Base-by-base conservation (phyloP, 2,888 invertebrate genomes). In the Mimumesa dahlbomi region DNA sequence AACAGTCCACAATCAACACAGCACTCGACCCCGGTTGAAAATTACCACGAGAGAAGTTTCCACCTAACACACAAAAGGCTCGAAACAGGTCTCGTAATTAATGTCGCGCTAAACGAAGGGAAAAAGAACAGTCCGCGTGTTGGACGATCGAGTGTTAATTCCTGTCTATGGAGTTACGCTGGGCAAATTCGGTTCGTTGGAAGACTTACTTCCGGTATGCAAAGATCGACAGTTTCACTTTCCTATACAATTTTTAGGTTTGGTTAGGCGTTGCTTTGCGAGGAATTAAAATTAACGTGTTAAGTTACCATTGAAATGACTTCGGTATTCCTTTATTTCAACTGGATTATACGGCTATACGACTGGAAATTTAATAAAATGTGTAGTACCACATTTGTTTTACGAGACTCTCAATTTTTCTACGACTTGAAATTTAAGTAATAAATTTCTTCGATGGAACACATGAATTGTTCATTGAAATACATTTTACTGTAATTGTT, bases 11-110 rank as follows among this genome's bases (percentile, higher is more conserved):
- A 38, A 36, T 38, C 22, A 36, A 36, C 36, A 11, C n/a, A 22
- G 43, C 25, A 13, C 54, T 54, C 16, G 40, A 16, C 18, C 38
- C 14, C n/a, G 9, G n/a, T 16, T 7, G 50, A 43, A 43, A 61
- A 61, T 52, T 52, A 4, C 25, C 50, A 21, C 19, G 38, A 9
- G 50, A 38, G 50, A 29, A 36, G 46, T 25, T n/a, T 13, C 6
- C 31, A n/a, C 1, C 31, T 54, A 31, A 18, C 9, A 21, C n/a
- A 11, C 38, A n/a, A 16, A 48, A 46, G 61, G 63, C 63, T 68
- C 63, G 68, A 67, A 69, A 67, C 61, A 67, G 69, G 66, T 66
- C 63, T 58, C 58, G 67, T 67, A 65, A 67, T 73, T 63, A 75
- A 72, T 66, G 61, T 25, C 58, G 52, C n/a, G 49, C 22, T 56